phyloP scores from a whole-genome alignment of 2,113 vertebrate species.

The Zosterops lateralis region DNA sequence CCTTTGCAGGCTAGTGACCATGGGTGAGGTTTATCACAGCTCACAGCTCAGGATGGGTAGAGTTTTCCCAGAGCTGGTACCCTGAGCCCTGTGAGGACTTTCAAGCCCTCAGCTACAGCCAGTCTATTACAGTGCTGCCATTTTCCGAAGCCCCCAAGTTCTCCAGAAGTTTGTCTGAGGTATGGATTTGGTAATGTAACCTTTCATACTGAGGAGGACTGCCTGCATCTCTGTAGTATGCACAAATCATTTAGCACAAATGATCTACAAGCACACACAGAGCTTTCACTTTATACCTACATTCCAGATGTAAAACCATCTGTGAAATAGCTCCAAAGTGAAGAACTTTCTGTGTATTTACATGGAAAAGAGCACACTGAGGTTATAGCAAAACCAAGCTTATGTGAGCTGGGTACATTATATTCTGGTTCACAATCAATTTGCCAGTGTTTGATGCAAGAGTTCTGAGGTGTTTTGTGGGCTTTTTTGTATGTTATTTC shows the following conservation, averaged over 20 bases:
- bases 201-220: background rate
- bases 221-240: background rate
- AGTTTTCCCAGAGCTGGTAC: background rate
- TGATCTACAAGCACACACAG: background rate
- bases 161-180: background rate
- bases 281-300: background rate
- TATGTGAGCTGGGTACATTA: background rate
- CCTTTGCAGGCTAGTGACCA: background rate
- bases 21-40: background rate
- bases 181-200: background rate
- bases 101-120: background rate
- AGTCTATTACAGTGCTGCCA: background rate
- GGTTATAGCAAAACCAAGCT: background rate
- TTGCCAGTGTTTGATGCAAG: background rate
- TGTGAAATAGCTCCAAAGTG: background rate
- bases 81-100: background rate
- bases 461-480: background rate
- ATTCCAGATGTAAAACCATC: background rate
- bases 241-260: background rate
- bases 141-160: background rate
- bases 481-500: background rate
- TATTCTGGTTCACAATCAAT: background rate
- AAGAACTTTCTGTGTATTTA: constrained; percentile 17
- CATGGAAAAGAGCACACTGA: background rate
- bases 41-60: background rate